These are phyloP conservation scores for Ophthalmolycus amberensis DNA, from an alignment of 2,113 vertebrate species.

Conservation along the genomic window DNA sequence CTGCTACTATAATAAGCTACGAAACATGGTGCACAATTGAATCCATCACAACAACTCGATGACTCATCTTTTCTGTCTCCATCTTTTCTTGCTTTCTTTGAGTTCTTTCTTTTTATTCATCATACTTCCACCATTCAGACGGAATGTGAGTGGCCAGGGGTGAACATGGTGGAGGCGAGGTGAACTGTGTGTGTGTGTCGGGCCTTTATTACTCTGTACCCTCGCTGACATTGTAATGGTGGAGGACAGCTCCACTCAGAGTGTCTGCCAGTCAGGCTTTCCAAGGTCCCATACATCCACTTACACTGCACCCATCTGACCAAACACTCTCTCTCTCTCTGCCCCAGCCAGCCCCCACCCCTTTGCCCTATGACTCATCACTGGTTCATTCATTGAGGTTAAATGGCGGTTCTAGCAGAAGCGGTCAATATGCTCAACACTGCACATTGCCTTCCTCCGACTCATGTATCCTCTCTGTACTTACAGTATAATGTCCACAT, in stretches of 20 bases:
- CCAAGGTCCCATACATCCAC: conserved; percentile 40
- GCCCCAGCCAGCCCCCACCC: background rate
- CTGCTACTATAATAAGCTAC: conserved; percentile 67
- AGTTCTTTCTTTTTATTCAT: background rate
- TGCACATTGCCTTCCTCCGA: conserved; percentile 27
- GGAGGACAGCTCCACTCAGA: conserved; percentile 34
- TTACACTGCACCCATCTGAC: conserved; percentile 17
- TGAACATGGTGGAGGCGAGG: conserved; percentile 4
- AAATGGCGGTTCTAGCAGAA: conserved; percentile 77
- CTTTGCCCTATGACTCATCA: conserved; percentile 73
- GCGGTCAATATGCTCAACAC: conserved; percentile 71
- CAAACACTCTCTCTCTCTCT: background rate
- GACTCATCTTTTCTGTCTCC: conserved; percentile 3
- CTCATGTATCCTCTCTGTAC: conserved; percentile 14
- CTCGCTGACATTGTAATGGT: conserved; percentile 19
- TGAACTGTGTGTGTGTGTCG: conserved; percentile 3
- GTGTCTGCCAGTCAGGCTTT: conserved; percentile 10
- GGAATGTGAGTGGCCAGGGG: background rate
- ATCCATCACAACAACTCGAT: conserved; percentile 38
- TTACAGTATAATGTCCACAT: background rate
- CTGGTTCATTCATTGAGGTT: conserved; percentile 71
- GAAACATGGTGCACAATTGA: conserved; percentile 43
- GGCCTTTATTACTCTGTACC: conserved; percentile 1
- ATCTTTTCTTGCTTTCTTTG: conserved; percentile 18
- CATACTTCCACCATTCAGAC: background rate